These are phyloP conservation scores for Itoplectis maculator DNA, from an alignment of 2,888 invertebrate genomes.

Conservation along the genomic window DNA sequence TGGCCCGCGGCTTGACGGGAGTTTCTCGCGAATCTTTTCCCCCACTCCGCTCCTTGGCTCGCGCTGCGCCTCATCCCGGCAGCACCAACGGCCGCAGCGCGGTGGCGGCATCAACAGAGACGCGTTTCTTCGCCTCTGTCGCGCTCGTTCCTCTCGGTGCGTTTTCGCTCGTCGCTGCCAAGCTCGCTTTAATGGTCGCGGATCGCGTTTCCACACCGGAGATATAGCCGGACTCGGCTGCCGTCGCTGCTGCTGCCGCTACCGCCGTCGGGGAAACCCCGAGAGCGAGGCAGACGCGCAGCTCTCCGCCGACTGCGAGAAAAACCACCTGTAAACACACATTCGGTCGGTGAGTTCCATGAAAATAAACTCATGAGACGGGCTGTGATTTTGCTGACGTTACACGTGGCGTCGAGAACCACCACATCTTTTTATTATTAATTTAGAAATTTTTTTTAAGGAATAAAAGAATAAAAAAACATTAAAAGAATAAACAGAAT, in stretches of 20 bases:
- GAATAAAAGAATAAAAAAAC: too few species aligned
- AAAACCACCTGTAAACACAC: conserved; percentile 35
- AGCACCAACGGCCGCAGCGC: neutral
- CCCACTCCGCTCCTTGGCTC: neutral
- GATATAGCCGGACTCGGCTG: too few species aligned
- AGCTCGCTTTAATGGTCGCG: conserved; percentile 53
- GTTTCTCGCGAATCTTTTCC: conserved; percentile 18
- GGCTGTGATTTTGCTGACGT: neutral
- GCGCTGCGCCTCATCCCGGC: neutral
- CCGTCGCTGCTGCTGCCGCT: too few species aligned
- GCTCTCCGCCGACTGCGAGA: neutral
- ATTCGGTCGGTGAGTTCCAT: neutral
- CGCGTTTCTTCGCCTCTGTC: conserved; percentile 22
- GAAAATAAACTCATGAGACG: neutral
- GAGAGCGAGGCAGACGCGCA: neutral
- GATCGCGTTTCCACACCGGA: conserved; percentile 55
- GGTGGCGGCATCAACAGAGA: neutral
- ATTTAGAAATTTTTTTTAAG: too few species aligned
- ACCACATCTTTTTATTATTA: too few species aligned
- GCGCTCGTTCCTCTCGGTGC: conserved; percentile 5
- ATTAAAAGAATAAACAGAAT: too few species aligned
- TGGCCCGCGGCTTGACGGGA: neutral
- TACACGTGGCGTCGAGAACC: too few species aligned
- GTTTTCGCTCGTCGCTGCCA: conserved; percentile 54
- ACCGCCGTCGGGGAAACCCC: conserved; percentile 37